Percentiles rank a stretch among this genome's conserved stretches.
Conservation (phyloP, 1,140 invertebrate species). For the Neodiprion fabricii region DNA sequence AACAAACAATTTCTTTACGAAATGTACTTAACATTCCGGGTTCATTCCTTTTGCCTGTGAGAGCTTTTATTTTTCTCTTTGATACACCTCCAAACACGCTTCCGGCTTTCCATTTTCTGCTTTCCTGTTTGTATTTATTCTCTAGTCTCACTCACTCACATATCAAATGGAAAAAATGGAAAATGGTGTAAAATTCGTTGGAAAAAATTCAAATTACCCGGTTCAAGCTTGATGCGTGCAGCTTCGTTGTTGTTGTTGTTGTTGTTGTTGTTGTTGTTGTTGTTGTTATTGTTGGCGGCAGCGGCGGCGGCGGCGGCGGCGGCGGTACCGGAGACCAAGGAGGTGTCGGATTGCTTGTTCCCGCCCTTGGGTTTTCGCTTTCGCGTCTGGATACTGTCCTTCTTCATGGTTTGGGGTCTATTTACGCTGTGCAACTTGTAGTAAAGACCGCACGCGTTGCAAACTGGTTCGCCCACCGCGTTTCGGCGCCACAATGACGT, state of each 20-base stretch:
- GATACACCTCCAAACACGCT: no score
- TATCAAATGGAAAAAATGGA: no score
- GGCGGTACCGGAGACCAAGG: slow-evolving; percentile 25
- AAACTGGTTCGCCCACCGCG: slow-evolving; percentile 85
- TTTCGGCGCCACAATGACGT: slow-evolving; percentile 94
- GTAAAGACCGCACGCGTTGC: slow-evolving; percentile 94
- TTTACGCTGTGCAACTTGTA: slow-evolving; percentile 90
- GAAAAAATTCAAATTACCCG: slow-evolving; percentile 31
- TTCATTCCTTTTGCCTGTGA: no score
- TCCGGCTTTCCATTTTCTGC: no score
- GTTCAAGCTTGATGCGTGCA: slow-evolving; percentile 36
- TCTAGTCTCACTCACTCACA: no score
- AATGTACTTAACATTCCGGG: no score
- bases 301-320: slow-evolving; percentile 19
- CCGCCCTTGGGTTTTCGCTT: slow-evolving; percentile 88
- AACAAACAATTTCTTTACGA: no score
- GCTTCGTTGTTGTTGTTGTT: slow-evolving; percentile 43
- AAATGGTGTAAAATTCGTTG: neutral
- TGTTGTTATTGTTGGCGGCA: slow-evolving; percentile 37
- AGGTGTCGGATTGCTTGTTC: slow-evolving; percentile 53
- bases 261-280: slow-evolving; percentile 46
- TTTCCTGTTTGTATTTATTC: no score
- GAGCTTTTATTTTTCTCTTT: no score
- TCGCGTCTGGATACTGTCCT: slow-evolving; percentile 91
- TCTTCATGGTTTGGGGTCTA: slow-evolving; percentile 92